Conservation (phyloP, 2,888 invertebrate species). For the Cryptops parisi region DNA sequence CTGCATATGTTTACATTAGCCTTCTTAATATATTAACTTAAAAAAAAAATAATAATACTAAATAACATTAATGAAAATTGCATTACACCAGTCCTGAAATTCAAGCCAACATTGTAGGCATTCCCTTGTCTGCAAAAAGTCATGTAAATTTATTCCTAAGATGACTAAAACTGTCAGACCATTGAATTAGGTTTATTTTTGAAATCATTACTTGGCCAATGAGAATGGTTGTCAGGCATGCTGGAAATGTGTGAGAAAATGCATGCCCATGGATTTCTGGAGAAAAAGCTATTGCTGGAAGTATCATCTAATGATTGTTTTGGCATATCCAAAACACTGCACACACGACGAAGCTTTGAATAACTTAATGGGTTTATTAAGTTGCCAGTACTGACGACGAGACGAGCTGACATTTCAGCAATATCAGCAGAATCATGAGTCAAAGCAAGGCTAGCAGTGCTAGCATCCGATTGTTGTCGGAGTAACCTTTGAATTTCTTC, state of each 20-base stretch:
- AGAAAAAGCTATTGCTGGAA: background rate
- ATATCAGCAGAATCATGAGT: conserved; percentile 6
- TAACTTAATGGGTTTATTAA: background rate
- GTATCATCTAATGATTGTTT: background rate
- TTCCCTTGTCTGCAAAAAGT: too few relatives aligned
- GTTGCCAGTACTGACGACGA: conserved; percentile 11
- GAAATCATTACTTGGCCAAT: too few relatives aligned
- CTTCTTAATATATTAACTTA: too few relatives aligned
- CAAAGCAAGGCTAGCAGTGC: conserved; percentile 3
- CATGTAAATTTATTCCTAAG: too few relatives aligned
- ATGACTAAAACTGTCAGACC: too few relatives aligned
- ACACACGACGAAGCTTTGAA: background rate
- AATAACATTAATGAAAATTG: too few relatives aligned
- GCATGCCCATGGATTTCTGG: background rate
- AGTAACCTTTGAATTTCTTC: background rate
- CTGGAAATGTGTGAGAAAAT: background rate
- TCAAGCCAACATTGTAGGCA: too few relatives aligned
- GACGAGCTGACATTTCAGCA: background rate
- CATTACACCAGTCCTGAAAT: too few relatives aligned
- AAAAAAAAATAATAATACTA: too few relatives aligned
- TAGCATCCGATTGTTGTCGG: conserved; percentile 10
- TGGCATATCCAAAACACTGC: conserved; percentile 10
- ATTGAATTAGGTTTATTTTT: too few relatives aligned
- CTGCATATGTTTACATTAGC: too few relatives aligned
- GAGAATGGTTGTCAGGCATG: too few relatives aligned